These are phyloP conservation scores for Cuculus canorus DNA, from an alignment of 2,797 vertebrate species.

Conservation along the genomic window DNA sequence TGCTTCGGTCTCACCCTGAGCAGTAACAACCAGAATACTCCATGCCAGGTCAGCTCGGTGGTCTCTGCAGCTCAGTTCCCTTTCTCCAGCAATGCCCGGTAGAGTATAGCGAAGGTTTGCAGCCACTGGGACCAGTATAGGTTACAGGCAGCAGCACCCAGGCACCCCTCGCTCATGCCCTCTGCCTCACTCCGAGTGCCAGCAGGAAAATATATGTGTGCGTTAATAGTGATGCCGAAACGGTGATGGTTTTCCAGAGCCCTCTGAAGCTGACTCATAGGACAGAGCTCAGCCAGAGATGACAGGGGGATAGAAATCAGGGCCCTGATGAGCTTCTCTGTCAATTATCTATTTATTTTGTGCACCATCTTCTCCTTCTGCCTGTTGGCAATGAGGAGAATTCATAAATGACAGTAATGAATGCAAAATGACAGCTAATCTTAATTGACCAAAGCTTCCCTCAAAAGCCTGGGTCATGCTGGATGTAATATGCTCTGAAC, in stretches of 20 bases:
- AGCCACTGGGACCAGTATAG: neutral
- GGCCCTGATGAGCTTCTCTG: neutral
- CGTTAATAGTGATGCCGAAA: neutral
- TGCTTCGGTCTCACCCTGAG: accelerated
- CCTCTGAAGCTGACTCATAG: neutral
- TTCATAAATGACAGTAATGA: neutral
- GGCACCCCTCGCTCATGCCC: neutral
- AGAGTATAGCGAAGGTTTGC: neutral
- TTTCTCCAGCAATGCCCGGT: neutral
- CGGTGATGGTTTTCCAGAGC: accelerated
- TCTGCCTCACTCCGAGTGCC: neutral
- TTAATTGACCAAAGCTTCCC: constrained; percentile 15
- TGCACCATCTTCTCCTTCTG: neutral
- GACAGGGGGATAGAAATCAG: neutral
- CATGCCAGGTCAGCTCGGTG: accelerated
- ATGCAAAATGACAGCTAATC: neutral
- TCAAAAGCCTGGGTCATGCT: neutral
- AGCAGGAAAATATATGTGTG: neutral
- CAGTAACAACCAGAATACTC: neutral
- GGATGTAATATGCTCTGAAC: neutral
- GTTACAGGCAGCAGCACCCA: neutral
- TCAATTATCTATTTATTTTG: constrained; percentile 24
- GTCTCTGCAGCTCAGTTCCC: neutral
- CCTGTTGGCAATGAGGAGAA: neutral
- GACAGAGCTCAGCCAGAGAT: neutral